These are phyloP conservation scores for Serrognathus titanus DNA, from an alignment of 2,888 invertebrate species.

Conservation along the genomic window DNA sequence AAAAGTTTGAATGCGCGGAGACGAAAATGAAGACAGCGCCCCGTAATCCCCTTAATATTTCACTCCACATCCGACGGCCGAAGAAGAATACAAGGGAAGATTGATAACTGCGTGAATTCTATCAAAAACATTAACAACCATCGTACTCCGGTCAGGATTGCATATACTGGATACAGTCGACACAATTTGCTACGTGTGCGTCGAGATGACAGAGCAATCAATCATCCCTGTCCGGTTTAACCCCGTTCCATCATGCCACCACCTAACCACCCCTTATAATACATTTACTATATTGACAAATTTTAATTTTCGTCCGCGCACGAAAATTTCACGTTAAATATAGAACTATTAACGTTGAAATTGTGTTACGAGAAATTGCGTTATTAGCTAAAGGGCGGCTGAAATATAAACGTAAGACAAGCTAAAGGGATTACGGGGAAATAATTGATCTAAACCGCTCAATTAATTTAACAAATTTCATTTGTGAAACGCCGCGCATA, in stretches of 20 bases:
- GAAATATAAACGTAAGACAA: constrained; percentile 16
- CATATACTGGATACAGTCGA: constrained; percentile 32
- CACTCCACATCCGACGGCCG: constrained; percentile 36
- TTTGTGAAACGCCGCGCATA: background rate
- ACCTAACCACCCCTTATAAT: constrained; percentile 8
- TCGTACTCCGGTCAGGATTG: constrained; percentile 36
- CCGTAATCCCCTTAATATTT: constrained; percentile 39
- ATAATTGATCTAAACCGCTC: constrained; percentile 17
- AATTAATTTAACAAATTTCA: constrained; percentile 13
- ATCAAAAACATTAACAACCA: constrained; percentile 42
- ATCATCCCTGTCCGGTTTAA: constrained; percentile 43
- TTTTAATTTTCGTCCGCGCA: constrained; percentile 3
- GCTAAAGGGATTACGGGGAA: constrained; percentile 20
- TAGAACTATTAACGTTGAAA: too few species aligned
- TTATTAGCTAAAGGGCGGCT: constrained; percentile 23
- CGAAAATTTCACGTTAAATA: too few species aligned
- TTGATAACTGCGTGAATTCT: constrained; percentile 44
- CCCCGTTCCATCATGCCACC: constrained; percentile 16
- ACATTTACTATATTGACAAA: constrained; percentile 11
- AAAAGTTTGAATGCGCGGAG: constrained; percentile 31
- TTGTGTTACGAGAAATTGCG: constrained; percentile 27
- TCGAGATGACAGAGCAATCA: constrained; percentile 44
- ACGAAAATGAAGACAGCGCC: constrained; percentile 30
- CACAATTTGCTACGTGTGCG: constrained; percentile 47
- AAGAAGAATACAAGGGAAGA: constrained; percentile 40